Evolutionary conservation across 2,113 vertebrate species (phyloP).

Genomic region (Aythya baeri): DNA sequence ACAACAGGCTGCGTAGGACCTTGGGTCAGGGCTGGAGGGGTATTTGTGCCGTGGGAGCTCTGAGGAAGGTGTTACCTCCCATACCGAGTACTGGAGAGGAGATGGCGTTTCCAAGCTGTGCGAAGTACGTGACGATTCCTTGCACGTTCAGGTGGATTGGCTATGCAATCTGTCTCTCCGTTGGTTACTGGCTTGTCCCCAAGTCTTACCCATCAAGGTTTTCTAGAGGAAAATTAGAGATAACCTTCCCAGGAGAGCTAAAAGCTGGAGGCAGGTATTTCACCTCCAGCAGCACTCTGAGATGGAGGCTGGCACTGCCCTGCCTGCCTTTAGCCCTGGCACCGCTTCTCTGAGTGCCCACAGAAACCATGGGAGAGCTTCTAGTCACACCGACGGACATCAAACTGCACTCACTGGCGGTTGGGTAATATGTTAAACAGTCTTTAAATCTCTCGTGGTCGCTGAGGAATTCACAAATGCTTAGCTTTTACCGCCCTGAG

Average conservation of each 20-base stretch:
- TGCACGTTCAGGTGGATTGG: neutral
- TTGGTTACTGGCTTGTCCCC: constrained; percentile 36
- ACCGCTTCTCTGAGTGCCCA: neutral
- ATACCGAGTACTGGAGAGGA: neutral
- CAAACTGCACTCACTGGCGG: neutral
- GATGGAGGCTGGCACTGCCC: neutral
- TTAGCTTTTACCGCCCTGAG: constrained; percentile 33
- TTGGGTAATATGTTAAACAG: neutral
- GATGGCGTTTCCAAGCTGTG: constrained; percentile 16
- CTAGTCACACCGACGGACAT: neutral
- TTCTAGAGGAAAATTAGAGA: constrained; percentile 14
- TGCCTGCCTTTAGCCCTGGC: neutral
- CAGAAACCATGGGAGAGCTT: neutral
- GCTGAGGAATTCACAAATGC: constrained; percentile 38
- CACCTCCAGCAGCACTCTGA: rapidly evolving
- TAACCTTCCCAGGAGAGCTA: neutral
- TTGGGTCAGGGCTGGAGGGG: neutral
- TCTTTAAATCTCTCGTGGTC: constrained; percentile 25
- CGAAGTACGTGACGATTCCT: neutral
- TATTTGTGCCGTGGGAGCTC: neutral
- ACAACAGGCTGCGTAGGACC: neutral
- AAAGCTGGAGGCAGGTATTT: neutral
- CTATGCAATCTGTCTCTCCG: constrained; percentile 34
- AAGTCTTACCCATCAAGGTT: neutral
- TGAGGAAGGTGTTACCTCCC: constrained; percentile 4